Evolutionary conservation across 2,113 vertebrate genomes (phyloP).

Genomic region (Telmatochromis sp.): DNA sequence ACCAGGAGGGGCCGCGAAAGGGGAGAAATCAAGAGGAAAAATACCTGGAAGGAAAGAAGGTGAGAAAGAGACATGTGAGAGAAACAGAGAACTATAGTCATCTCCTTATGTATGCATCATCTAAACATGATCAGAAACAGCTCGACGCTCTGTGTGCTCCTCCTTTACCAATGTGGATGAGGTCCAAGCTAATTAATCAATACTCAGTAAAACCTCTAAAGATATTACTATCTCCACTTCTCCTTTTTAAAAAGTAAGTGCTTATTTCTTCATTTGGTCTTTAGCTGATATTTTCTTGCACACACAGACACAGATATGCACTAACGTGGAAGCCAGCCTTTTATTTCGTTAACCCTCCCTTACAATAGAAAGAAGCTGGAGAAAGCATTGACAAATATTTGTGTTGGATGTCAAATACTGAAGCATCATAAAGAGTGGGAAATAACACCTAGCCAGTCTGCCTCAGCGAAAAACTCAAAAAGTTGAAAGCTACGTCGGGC

Average conservation of each 20-base stretch:
- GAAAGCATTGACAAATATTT: background rate
- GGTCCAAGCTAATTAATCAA: conserved; percentile 16
- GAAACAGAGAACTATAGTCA: conserved; percentile 33
- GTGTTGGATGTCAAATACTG: background rate
- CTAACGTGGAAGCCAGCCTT: background rate
- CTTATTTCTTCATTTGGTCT: background rate
- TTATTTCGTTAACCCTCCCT: background rate
- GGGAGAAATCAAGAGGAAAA: background rate
- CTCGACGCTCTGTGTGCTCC: conserved; percentile 42
- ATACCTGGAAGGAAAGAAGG: background rate
- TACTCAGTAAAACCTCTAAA: conserved; percentile 44
- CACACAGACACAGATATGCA: background rate
- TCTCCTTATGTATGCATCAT: conserved; percentile 38
- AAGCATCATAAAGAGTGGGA: background rate
- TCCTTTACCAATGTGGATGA: conserved; percentile 17
- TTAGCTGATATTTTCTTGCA: background rate
- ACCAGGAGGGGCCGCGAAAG: conserved; percentile 9
- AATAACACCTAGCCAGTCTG: background rate
- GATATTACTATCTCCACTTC: conserved; percentile 41
- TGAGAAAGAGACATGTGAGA: conserved; percentile 14
- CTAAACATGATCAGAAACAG: conserved; percentile 45
- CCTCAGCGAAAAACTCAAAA: background rate
- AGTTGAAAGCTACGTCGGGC: background rate
- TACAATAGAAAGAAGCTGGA: background rate
- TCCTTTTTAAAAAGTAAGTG: background rate